Evolutionary conservation across 1,140 invertebrate species (phyloP).

Genomic region (Heliconius nattereri): DNA sequence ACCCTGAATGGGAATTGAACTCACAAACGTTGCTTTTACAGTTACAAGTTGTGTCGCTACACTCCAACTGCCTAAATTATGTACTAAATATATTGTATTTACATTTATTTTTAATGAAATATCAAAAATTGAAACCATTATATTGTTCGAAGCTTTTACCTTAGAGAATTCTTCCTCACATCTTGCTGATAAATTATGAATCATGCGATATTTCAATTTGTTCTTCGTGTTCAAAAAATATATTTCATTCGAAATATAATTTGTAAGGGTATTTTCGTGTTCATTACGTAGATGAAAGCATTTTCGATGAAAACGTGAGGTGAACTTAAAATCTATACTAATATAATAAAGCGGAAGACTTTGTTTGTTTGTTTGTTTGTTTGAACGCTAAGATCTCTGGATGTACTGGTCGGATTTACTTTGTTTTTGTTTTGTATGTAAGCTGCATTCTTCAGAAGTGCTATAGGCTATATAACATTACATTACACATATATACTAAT

Average conservation of each 20-base stretch:
- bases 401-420: no score
- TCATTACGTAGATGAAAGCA: not conserved
- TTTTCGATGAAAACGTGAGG: not conserved
- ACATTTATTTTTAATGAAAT: not conserved
- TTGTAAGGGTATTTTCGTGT: not conserved
- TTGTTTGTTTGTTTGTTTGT: no score
- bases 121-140: not conserved
- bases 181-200: slow-evolving; percentile 32
- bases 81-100: not conserved
- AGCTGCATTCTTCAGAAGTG: no score
- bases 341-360: no score
- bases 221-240: not conserved
- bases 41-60: no score
- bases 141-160: not conserved
- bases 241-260: slow-evolving; percentile 2
- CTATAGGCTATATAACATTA: no score
- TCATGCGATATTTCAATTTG: slow-evolving; percentile 36
- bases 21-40: no score
- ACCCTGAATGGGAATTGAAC: no score
- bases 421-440: no score
- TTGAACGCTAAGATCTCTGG: no score
- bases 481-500: no score
- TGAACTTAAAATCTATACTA: not conserved
- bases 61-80: no score
- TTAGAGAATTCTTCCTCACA: slow-evolving; percentile 21